Percentiles rank a stretch among this genome's conserved stretches.
Conservation (phyloP, 2,797 vertebrate genomes). For the Sebastes elongatus region DNA sequence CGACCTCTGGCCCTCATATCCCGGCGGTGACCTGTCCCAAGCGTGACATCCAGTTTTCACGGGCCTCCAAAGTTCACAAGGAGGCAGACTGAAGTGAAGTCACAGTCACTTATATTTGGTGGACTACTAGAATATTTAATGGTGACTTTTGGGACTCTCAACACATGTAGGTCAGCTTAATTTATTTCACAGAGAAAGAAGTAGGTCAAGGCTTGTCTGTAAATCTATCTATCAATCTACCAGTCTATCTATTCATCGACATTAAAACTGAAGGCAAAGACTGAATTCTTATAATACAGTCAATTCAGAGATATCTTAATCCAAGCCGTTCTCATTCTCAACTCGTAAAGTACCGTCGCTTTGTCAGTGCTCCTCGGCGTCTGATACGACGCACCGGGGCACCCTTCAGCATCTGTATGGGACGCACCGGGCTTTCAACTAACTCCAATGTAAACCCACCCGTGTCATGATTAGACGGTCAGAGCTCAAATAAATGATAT, state of each 20-base stretch:
- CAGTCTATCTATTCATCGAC: background rate
- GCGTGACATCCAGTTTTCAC: conserved; percentile 23
- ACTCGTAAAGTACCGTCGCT: no score
- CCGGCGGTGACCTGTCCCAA: conserved; percentile 3
- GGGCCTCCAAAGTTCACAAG: background rate
- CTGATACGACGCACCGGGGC: no score
- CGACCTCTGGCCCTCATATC: conserved; percentile 28
- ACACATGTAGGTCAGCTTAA: background rate
- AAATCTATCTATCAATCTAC: background rate
- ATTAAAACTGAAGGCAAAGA: background rate
- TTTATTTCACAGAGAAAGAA: background rate
- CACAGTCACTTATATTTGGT: background rate
- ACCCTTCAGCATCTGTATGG: no score
- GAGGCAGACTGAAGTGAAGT: background rate
- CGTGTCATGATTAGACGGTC: no score
- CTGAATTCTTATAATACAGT: background rate
- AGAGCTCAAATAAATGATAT: no score
- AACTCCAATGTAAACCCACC: no score
- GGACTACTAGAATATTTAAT: background rate
- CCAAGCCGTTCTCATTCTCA: rapidly evolving
- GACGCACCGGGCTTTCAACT: no score
- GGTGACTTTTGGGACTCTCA: background rate
- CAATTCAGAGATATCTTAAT: background rate
- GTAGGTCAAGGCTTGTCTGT: background rate
- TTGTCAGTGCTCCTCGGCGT: no score